phyloP scores from a whole-genome alignment of 2,888 invertebrate species.

The Pristionchus entomophagus region DNA sequence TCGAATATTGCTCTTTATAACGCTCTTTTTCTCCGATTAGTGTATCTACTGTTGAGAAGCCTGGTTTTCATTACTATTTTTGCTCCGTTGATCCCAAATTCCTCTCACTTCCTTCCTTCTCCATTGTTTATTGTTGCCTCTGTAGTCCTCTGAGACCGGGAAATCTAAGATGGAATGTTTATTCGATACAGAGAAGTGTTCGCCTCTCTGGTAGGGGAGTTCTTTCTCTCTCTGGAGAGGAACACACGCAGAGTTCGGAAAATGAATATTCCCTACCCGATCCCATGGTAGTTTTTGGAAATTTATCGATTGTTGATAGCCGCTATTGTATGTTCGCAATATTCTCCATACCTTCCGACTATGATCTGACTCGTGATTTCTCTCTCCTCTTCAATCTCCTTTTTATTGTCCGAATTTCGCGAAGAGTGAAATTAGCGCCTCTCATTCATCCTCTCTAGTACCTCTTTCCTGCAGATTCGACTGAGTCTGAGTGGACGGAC shows the following conservation, averaged over 20 bases:
- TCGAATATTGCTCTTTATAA: background rate
- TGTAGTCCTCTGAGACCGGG: background rate
- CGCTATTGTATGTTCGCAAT: no score
- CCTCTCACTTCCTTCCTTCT: background rate
- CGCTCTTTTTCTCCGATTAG: background rate
- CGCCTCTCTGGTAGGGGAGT: background rate
- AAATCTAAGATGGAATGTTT: background rate
- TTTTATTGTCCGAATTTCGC: background rate
- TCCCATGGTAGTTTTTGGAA: no score
- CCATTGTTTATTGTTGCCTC: constrained; percentile 3
- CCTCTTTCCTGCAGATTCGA: background rate
- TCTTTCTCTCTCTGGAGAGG: no score
- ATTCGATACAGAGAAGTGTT: background rate
- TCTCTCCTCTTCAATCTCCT: background rate
- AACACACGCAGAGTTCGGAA: background rate
- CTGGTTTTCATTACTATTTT: no score
- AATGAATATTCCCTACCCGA: no score
- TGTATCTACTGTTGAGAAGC: no score
- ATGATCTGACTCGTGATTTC: background rate
- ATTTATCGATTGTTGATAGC: no score
- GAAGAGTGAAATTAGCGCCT: background rate
- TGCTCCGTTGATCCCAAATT: background rate
- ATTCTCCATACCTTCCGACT: background rate
- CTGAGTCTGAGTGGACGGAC: background rate
- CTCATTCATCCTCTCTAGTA: background rate